phyloP scores from a whole-genome alignment of 2,888 invertebrate species.

The Ernsta delagoae region DNA sequence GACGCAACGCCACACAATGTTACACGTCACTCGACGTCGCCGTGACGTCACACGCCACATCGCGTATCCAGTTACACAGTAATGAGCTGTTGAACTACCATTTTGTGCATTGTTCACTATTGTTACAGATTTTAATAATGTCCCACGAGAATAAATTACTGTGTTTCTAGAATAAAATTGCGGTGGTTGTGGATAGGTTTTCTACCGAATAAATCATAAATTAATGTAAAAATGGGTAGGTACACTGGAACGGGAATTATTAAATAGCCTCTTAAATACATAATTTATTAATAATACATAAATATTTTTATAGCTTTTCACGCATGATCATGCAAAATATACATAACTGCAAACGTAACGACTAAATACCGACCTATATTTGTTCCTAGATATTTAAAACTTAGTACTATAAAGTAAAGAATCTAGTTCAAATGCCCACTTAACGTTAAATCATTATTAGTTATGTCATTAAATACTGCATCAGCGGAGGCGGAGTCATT shows the following conservation, averaged over 20 bases:
- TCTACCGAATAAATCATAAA: not conserved
- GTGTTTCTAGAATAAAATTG: conserved; percentile 14
- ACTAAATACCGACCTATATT: too few species aligned
- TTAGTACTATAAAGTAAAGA: too few species aligned
- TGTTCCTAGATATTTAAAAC: too few species aligned
- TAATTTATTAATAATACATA: too few species aligned
- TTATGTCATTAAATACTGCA: not conserved
- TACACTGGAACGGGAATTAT: too few species aligned
- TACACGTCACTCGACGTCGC: conserved; percentile 2
- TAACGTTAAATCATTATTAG: not conserved
- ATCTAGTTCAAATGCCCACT: too few species aligned
- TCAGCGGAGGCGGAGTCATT: conserved; percentile 10
- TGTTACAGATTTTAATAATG: conserved; percentile 13
- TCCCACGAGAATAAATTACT: conserved; percentile 27
- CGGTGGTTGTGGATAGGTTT: not conserved
- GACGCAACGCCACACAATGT: conserved; percentile 3
- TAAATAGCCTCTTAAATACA: too few species aligned
- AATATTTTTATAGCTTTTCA: too few species aligned
- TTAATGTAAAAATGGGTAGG: too few species aligned
- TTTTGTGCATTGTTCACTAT: conserved; percentile 32
- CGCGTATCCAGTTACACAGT: conserved; percentile 45
- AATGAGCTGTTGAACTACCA: conserved; percentile 45
- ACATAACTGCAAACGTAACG: too few species aligned
- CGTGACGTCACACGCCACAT: conserved; percentile 28
- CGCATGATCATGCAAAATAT: too few species aligned